Evolutionary conservation across 2,888 invertebrate genomes (phyloP), one percentile per base, ranked within the genome.

Genomic region (Drosophila nr. medialis): DNA sequence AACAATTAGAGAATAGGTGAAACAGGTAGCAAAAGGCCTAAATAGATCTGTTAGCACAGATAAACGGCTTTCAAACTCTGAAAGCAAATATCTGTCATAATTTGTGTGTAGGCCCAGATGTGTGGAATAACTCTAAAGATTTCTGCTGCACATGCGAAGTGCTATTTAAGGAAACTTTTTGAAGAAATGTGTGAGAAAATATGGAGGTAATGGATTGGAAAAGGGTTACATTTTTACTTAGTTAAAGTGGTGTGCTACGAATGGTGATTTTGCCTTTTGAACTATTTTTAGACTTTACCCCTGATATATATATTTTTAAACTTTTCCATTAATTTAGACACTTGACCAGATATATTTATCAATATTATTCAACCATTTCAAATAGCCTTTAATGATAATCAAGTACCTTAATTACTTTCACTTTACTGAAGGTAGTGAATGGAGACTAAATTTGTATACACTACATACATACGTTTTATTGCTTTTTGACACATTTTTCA

Each of bases 41-140:
- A 80, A 78, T 72, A 78, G 80, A 78, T 78, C 27, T 80, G 81
- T 68, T 78, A 60, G 21, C 60, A 53, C 38, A 80, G 78, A 78
- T 78, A 78, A 78, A 75, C 63, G 64, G 64, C 77, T 63, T 80
- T 80, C 80, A 72, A 72, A 51, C 42, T 59, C 77, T 77, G 29
- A 80, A 78, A 72, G 77, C 80, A 80, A 80, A 72, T 80, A 80
- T 68, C 78, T 76, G 67, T 78, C 81, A 78, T 78, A 80, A 76
- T 72, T 78, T 78, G 78, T 80, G 77, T 78, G 30, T 55, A 59
- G 76, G 71, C 66, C 29, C 27, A 21, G 70, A 65, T 27, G 56
- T 63, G 45, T 42, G 24, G 48, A 50, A 55, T 24, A 69, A 48
- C 56, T 42, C 64, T 53, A 40, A 50, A 51, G 50, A 38, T 38